phyloP scores from a whole-genome alignment of 2,888 invertebrate genomes.

The Beris chalybata region DNA sequence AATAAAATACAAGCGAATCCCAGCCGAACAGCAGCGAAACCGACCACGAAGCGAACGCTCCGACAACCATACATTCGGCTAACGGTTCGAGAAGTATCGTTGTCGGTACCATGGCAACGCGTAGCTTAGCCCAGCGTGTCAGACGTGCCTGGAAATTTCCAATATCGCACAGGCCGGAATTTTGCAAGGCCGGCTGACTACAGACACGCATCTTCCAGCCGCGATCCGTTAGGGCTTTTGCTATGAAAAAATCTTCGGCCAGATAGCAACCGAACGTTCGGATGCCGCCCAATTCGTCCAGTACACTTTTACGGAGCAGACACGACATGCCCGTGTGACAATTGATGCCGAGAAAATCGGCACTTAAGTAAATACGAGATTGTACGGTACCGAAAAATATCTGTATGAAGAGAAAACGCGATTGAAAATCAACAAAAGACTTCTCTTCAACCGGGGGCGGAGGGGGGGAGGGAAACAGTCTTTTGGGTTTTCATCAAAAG shows the following conservation, averaged over 20 bases:
- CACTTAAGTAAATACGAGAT: constrained; percentile 90
- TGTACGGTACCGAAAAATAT: constrained; percentile 97
- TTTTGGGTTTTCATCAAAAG: too few relatives aligned
- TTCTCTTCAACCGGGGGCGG: constrained; percentile 8
- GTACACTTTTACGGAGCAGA: constrained; percentile 81
- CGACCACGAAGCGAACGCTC: constrained; percentile 90
- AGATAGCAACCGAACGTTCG: constrained; percentile 89
- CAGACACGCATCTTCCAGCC: constrained; percentile 91
- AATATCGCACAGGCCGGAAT: constrained; percentile 86
- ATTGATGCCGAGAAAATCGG: constrained; percentile 89
- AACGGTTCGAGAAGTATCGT: constrained; percentile 91
- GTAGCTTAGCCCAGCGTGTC: constrained; percentile 90
- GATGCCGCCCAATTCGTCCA: constrained; percentile 92
- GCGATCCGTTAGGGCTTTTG: constrained; percentile 80
- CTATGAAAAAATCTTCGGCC: constrained; percentile 98
- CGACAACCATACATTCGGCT: constrained; percentile 92
- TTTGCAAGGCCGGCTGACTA: constrained; percentile 94
- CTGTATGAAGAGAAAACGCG: constrained; percentile 50
- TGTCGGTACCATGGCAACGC: constrained; percentile 93
- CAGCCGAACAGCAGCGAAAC: constrained; percentile 79
- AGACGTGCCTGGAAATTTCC: constrained; percentile 82
- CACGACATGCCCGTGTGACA: constrained; percentile 99
- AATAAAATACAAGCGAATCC: constrained; percentile 88
- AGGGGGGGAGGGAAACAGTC: neutral
- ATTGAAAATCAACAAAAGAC: too few relatives aligned